phyloP scores from a whole-genome alignment of 2,797 vertebrate species.

The Salarias fasciatus region DNA sequence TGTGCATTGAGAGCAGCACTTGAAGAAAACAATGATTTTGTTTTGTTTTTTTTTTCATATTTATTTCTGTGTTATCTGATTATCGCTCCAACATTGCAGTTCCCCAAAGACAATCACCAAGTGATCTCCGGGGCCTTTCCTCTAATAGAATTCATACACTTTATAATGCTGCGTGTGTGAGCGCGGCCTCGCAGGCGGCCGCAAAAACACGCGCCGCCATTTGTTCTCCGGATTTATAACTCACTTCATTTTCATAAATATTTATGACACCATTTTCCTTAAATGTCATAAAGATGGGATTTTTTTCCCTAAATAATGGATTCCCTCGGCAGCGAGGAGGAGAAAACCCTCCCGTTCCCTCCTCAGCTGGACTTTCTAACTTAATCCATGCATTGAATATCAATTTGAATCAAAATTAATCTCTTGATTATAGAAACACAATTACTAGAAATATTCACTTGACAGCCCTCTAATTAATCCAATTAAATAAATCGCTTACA shows the following conservation, averaged over 20 bases:
- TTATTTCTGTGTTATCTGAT: slow-evolving; percentile 10
- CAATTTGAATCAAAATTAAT: slow-evolving; percentile 1
- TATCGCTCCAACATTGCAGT: slow-evolving; percentile 5
- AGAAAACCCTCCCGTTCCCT: slow-evolving; percentile 2
- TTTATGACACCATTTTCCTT: slow-evolving; percentile 32
- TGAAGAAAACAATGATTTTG: too few species aligned
- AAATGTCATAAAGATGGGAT: slow-evolving; percentile 27
- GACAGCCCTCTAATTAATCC: neutral
- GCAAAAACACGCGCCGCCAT: slow-evolving; percentile 16
- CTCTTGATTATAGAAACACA: neutral
- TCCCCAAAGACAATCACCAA: slow-evolving; percentile 11
- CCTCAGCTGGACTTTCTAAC: neutral
- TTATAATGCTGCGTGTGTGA: slow-evolving; percentile 11
- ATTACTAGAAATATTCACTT: too few species aligned
- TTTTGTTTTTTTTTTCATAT: neutral
- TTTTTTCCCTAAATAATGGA: slow-evolving; percentile 19
- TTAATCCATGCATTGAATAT: slow-evolving; percentile 17
- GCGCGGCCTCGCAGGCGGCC: slow-evolving; percentile 1
- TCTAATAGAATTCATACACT: slow-evolving; percentile 34
- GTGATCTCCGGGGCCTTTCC: slow-evolving; percentile 26
- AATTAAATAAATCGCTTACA: neutral
- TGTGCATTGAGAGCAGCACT: too few species aligned
- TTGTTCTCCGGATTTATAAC: slow-evolving; percentile 33
- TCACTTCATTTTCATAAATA: slow-evolving; percentile 45
- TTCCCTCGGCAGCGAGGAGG: neutral